These are phyloP conservation scores for Drepana falcataria DNA, from an alignment of 2,888 invertebrate genomes.

Conservation along the genomic window DNA sequence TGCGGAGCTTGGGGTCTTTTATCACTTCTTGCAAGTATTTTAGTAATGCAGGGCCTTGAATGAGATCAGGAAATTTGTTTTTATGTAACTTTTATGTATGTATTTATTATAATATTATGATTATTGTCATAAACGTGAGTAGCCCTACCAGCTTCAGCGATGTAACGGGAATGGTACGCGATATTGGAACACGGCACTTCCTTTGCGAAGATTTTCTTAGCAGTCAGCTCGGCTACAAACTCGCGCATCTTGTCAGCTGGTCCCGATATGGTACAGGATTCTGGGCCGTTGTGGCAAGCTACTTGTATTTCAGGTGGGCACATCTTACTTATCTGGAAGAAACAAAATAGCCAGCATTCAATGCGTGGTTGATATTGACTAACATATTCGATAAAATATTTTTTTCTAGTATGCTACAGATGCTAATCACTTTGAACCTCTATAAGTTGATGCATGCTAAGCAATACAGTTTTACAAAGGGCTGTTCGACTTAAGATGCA, in stretches of 20 bases:
- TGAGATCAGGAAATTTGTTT: no score
- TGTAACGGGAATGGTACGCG: constrained; percentile 41
- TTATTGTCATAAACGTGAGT: no score
- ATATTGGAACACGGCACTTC: constrained; percentile 41
- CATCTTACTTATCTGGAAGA: constrained; percentile 31
- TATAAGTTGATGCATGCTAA: no score
- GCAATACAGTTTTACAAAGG: no score
- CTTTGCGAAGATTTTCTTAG: constrained; percentile 46
- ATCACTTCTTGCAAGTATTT: constrained; percentile 80
- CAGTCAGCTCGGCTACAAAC: constrained; percentile 71
- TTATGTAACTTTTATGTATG: no score
- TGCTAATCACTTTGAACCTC: no score
- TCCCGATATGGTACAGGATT: constrained; percentile 88
- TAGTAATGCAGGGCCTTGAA: constrained; percentile 57
- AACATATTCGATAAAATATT: no score
- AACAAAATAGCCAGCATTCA: no score
- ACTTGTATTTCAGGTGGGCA: constrained; percentile 82
- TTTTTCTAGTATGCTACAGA: no score
- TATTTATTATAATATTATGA: no score
- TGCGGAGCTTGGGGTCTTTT: constrained; percentile 80
- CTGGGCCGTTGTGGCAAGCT: constrained; percentile 88
- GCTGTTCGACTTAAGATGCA: no score
- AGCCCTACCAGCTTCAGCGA: background rate
- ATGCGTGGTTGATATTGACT: no score
- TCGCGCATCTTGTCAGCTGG: constrained; percentile 79